Percentiles rank a stretch among this genome's conserved stretches.
phyloP scores from a whole-genome alignment of 2,888 invertebrate genomes.

The Sycophila texana region DNA sequence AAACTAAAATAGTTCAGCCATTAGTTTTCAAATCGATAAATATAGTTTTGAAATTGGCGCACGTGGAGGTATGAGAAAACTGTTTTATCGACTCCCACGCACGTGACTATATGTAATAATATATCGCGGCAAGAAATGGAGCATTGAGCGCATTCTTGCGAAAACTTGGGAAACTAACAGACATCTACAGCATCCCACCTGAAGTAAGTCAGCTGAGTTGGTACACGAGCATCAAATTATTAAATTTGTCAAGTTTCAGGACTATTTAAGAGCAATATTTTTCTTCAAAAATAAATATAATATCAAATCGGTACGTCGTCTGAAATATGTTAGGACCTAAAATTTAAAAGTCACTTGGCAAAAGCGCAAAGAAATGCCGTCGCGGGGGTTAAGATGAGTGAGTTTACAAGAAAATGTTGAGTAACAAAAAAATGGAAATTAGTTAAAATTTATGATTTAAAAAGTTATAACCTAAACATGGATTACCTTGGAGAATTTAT shows the following conservation, averaged over 20 bases:
- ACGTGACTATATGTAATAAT: too few relatives aligned
- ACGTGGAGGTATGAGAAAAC: too few relatives aligned
- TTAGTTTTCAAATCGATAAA: too few relatives aligned
- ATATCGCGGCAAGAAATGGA: not conserved
- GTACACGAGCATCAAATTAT: constrained; percentile 23
- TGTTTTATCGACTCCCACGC: too few relatives aligned
- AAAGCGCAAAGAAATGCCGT: constrained; percentile 22
- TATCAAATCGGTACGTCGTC: constrained; percentile 1
- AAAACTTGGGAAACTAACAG: constrained; percentile 6
- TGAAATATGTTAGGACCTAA: constrained; percentile 15
- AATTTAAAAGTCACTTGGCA: constrained; percentile 1
- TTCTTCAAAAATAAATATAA: constrained; percentile 13
- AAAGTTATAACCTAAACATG: constrained; percentile 76
- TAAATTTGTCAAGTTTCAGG: constrained; percentile 10
- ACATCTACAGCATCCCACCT: constrained; percentile 1
- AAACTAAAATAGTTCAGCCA: too few relatives aligned
- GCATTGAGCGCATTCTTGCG: constrained; percentile 23
- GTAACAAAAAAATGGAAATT: constrained; percentile 46
- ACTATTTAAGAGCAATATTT: constrained; percentile 8
- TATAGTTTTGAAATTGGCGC: too few relatives aligned
- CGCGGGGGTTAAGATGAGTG: constrained; percentile 17
- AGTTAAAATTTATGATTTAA: constrained; percentile 36
- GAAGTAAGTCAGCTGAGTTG: constrained; percentile 33
- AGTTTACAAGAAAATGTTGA: constrained; percentile 24
- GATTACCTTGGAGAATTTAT: constrained; percentile 87